Percentiles rank a stretch among this genome's conserved stretches.
Evolutionary conservation across 2,113 vertebrate species (phyloP).

Genomic region (Actenoides lindsayi): DNA sequence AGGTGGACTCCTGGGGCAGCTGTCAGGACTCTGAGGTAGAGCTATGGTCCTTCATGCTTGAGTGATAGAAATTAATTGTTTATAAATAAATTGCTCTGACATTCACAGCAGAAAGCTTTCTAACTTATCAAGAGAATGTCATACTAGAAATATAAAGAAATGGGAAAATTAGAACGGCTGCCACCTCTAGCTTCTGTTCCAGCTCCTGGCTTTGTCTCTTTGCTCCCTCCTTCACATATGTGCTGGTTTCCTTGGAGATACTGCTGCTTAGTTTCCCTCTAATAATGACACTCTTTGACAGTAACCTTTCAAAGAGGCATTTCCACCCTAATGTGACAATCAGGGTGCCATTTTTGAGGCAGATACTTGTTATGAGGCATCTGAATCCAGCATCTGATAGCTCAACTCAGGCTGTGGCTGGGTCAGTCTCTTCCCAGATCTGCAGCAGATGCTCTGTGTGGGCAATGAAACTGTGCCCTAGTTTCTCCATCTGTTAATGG

Average conservation of each 20-base stretch:
- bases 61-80: not conserved
- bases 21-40: not conserved
- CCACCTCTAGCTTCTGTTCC: not conserved
- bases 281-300: not conserved
- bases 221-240: rapidly evolving
- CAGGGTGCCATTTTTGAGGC: not conserved
- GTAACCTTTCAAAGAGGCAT: not conserved
- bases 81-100: not conserved
- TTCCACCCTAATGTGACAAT: not conserved
- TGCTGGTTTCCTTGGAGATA: conserved; percentile 33
- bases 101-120: not conserved
- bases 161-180: not conserved
- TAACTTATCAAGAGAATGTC: not conserved
- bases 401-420: not conserved
- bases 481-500: conserved; percentile 44
- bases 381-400: not conserved
- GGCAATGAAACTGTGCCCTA: conserved; percentile 15
- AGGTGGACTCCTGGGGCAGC: not conserved
- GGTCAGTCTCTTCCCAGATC: not conserved
- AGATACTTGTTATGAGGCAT: not conserved
- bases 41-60: not conserved
- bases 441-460: conserved; percentile 37
- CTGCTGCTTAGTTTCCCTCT: not conserved
- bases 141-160: not conserved
- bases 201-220: not conserved